phyloP scores from a whole-genome alignment of 2,797 vertebrate genomes.

The Melanotaenia boesemani region DNA sequence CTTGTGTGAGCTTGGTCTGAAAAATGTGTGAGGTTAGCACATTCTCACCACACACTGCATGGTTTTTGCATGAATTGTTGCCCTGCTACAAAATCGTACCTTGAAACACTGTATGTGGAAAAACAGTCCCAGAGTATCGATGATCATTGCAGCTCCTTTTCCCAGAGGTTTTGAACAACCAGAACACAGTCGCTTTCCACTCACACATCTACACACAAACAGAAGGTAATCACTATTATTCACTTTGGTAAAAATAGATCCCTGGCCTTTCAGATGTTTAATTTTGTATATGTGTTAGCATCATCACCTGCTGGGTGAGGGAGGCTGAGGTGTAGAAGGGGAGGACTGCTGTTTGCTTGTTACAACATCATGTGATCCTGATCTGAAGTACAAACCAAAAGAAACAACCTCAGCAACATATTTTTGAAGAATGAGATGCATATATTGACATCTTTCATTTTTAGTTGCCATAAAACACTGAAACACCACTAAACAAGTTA shows the following conservation, averaged over 20 bases:
- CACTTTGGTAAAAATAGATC: slow-evolving; percentile 1
- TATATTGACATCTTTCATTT: background rate
- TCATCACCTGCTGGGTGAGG: slow-evolving; percentile 91
- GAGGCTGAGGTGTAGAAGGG: slow-evolving; percentile 83
- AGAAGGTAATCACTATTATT: background rate
- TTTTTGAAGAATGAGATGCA: background rate
- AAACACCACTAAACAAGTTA: background rate
- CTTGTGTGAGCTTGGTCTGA: background rate
- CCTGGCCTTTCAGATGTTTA: background rate
- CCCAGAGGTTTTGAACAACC: slow-evolving; percentile 92
- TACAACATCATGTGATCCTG: slow-evolving; percentile 87
- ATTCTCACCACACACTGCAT: no score
- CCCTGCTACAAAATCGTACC: slow-evolving; percentile 71
- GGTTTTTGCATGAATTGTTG: background rate
- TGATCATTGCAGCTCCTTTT: slow-evolving; percentile 98
- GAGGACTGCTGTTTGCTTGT: slow-evolving; percentile 78
- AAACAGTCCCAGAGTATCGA: slow-evolving; percentile 93
- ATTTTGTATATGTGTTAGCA: background rate
- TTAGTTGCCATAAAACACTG: background rate
- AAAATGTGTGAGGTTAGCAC: background rate
- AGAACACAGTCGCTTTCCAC: slow-evolving; percentile 94
- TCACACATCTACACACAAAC: slow-evolving; percentile 88
- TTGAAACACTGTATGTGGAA: slow-evolving; percentile 98
- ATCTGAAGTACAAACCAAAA: slow-evolving; percentile 77
- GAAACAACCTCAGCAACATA: background rate